Conservation (phyloP, 2,888 invertebrate genomes). For the Labia minor region DNA sequence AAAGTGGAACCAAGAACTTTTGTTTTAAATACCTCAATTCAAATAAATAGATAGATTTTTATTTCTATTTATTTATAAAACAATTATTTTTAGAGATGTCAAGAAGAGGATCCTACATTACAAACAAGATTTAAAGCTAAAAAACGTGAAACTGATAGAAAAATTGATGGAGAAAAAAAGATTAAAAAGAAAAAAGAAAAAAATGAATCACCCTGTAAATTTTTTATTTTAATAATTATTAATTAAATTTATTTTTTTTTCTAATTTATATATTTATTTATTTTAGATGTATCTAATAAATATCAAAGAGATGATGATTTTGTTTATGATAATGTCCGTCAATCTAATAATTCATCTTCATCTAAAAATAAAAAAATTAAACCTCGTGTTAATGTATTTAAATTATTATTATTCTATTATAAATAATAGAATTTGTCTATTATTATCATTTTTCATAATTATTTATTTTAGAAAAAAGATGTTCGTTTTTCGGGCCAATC, state of each 20-base stretch:
- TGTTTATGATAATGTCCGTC: neutral
- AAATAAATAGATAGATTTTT: too few relatives aligned
- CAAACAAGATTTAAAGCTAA: slow-evolving; percentile 36
- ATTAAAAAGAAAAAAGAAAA: slow-evolving; percentile 31
- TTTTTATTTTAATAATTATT: neutral
- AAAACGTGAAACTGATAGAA: slow-evolving; percentile 28
- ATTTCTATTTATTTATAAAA: too few relatives aligned
- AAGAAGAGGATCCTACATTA: slow-evolving; percentile 69
- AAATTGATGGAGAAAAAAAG: slow-evolving; percentile 28
- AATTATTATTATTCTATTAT: neutral
- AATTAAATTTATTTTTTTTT: too few relatives aligned
- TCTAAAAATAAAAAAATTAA: slow-evolving; percentile 2
- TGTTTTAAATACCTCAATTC: too few relatives aligned
- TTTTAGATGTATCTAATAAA: neutral
- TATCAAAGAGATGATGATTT: neutral
- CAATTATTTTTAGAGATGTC: slow-evolving; percentile 52
- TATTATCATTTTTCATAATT: neutral
- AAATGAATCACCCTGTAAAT: slow-evolving; percentile 21
- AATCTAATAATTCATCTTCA: neutral
- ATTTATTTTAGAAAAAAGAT: slow-evolving; percentile 9
- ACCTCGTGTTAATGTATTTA: neutral
- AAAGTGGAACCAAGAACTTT: too few relatives aligned
- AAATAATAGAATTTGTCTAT: neutral
- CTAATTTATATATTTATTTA: neutral
- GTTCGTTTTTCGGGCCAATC: neutral